Base-by-base conservation (phyloP, 1,140 invertebrate species). In the Drosophila varians region DNA sequence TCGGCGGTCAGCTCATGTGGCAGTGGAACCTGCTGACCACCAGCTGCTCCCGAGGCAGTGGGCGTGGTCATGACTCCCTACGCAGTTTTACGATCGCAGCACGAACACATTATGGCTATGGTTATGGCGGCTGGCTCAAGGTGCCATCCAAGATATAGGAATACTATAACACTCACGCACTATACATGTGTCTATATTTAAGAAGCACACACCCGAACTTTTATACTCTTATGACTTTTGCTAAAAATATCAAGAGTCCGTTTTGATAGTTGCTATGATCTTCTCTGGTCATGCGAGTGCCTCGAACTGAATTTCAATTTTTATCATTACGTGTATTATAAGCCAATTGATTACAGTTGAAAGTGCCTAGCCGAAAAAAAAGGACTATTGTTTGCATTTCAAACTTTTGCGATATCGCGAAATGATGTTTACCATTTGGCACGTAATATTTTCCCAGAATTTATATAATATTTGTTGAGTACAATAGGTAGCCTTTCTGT, bases 1-100 rank as follows among this genome's bases (percentile, higher is more conserved):
- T 91, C 90, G 26, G 90, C 90, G 9, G 90, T 91, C 40, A 91
- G 43, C 42, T 91, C 89, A 43, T 91, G 90, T 1, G 86, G 86
- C 69, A 74, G 40, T n/a, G 82, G 78, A 3, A 61, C 58, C 6
- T 19, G 31, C n/a, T 49, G 58, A 28, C 42, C 72, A 19, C 38
- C 21, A 42, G 34, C 34, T 14, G 43, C 7, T 12, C 5, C 19
- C 12, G 45, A 16, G 45, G 23, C 45, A 40, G 2, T 31, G 11
- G 9, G 28, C 28, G 58, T 65, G 34, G 26, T n/a, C 47, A 52
- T 70, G 42, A 16, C 69, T 36, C 18, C 47, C 19, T 71, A 56
- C 31, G 26, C 62, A 56, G 14, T 14, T 14, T 42, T 19, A 18
- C 38, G 38, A 23, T 48, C 12, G 23, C 26, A 11, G 46, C 23